A percentile compares a stretch with the other conserved stretches of the same genome.
Conservation (phyloP, 2,113 vertebrate species). For the Gnathonemus echidnorhynchus region DNA sequence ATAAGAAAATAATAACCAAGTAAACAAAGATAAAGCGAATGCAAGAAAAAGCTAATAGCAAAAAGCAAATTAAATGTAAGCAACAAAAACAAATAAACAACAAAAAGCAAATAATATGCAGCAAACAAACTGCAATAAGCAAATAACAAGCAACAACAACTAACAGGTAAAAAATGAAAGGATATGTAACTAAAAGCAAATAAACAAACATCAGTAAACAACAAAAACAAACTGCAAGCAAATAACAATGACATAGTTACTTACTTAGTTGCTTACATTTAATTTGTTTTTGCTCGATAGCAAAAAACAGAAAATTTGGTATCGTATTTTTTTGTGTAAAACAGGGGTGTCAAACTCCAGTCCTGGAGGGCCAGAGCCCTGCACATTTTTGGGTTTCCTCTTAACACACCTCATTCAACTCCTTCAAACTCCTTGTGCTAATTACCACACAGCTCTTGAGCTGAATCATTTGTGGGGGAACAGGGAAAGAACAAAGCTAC, state of each 20-base stretch:
- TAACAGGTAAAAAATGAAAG: background rate
- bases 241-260: background rate
- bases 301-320: background rate
- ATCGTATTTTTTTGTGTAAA: background rate
- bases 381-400: too few species aligned
- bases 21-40: background rate
- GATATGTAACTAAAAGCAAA: background rate
- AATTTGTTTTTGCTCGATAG: background rate
- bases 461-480: too few species aligned
- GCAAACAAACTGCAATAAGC: background rate
- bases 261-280: too few species aligned
- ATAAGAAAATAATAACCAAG: background rate
- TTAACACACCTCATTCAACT: too few species aligned
- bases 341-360: too few species aligned
- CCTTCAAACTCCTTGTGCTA: too few species aligned
- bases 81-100: background rate
- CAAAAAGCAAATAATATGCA: background rate
- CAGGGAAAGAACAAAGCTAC: too few species aligned
- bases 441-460: too few species aligned
- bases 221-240: background rate
- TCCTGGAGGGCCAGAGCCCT: too few species aligned
- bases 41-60: background rate
- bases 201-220: background rate
- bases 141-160: background rate
- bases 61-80: background rate